Evolutionary conservation across 2,888 invertebrate species (phyloP), one percentile per base, ranked within the genome.

Genomic region (Aromia moschata): DNA sequence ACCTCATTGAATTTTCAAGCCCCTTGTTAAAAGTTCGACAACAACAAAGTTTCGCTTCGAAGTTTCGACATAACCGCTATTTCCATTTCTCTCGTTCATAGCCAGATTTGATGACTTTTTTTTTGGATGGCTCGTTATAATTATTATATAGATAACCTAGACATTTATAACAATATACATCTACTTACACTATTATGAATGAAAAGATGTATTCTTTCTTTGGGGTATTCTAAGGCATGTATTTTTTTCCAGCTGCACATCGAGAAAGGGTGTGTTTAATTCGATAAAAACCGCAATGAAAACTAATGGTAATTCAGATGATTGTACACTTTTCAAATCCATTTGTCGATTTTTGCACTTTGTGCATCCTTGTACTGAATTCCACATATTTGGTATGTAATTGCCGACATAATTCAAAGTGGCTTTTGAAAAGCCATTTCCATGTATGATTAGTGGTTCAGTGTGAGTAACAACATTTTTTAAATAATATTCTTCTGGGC

Each of bases 331-430:
- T 10, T 82, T 77, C 7, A 89, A 74, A 62, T 82, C 81, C 45
- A 87, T 80, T 18, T 81, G 83, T 41, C 83, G 85, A 69, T 92
- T 89, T 76, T 86, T 83, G 72, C 95, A 96, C 58, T 86, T 80
- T 1, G 84, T 74, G 77, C 93, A 94, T 1, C 94, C 94, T 25
- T 86, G 83, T 36, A 86, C 85, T 0, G 85, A 83, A 12, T 87
- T 90, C 91, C 96, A 97, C 0, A 91, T 86, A 53, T 91, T 89
- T 0, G 92, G 94, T 66, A 99, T 82, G 81, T 99, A 99, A 82
- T 98, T 98, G 9, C 75, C 70, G 10, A 96, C 83, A 14, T 93
- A 86, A 82, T 97, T 97, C 47, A 99, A 84, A 9, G 89, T 87
- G 33, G 92, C 79, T 82, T 92, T 93, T 58, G 94, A 91, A 0